Conservation (phyloP, 2,797 vertebrate species). For the Gambelia wislizenii region DNA sequence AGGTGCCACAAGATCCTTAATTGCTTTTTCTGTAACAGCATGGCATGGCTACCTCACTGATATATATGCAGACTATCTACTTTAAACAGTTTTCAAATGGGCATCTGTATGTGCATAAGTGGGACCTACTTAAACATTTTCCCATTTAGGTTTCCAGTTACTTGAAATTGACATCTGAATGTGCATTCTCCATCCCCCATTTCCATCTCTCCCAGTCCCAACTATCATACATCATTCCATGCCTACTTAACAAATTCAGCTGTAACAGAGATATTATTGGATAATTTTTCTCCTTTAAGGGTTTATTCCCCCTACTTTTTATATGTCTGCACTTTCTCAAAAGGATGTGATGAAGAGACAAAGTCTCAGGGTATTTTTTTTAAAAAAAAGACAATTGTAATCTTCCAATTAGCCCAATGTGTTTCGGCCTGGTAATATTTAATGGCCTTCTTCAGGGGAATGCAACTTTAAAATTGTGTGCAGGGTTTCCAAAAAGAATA, state of each 20-base stretch:
- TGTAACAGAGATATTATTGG: not conserved
- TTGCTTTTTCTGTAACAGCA: not conserved
- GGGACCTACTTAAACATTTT: not conserved
- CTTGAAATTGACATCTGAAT: not conserved
- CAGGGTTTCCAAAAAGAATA: no score
- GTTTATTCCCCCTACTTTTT: not conserved
- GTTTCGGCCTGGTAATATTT: no score
- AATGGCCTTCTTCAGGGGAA: no score
- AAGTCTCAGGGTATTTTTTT: no score
- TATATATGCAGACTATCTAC: not conserved
- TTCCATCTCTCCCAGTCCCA: not conserved
- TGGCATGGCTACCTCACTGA: not conserved
- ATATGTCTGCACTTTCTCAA: not conserved
- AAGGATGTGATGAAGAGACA: no score
- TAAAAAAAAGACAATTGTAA: no score
- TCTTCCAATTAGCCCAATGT: no score
- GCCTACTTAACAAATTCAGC: not conserved
- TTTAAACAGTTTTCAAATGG: not conserved
- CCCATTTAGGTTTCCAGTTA: not conserved
- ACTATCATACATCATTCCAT: not conserved
- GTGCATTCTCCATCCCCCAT: not conserved
- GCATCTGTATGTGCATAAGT: not conserved
- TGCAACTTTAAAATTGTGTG: no score
- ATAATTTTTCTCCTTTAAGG: not conserved
- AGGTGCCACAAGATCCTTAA: not conserved